These are phyloP conservation scores for Phenganax stokvisi DNA, from an alignment of 92 coral and sea anemone genomes.

Conservation along the genomic window DNA sequence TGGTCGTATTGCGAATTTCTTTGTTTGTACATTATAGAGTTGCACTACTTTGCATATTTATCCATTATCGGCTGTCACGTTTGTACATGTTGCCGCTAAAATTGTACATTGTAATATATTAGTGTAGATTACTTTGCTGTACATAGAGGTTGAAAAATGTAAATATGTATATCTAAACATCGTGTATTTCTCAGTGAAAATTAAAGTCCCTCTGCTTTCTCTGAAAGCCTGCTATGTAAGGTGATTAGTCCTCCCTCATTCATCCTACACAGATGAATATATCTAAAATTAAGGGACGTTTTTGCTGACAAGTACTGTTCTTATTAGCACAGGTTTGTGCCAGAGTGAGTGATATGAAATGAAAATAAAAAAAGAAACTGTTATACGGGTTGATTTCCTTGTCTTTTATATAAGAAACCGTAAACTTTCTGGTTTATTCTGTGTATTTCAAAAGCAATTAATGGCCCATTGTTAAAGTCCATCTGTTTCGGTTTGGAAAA, in stretches of 20 bases:
- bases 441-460: too few species aligned
- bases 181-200: neutral
- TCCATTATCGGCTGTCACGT: neutral
- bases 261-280: too few species aligned
- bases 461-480: too few species aligned
- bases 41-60: neutral
- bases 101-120: constrained; percentile 18
- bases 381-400: neutral
- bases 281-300: neutral
- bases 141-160: neutral
- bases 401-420: too few species aligned
- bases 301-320: constrained; percentile 1
- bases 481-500: too few species aligned
- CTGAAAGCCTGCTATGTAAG: too few species aligned
- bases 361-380: neutral
- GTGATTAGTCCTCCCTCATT: too few species aligned
- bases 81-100: neutral
- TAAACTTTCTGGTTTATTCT: too few species aligned
- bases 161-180: neutral
- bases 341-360: neutral
- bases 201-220: too few species aligned
- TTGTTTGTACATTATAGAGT: constrained; percentile 11
- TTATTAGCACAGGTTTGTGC: constrained; percentile 12
- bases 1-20: neutral
- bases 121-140: constrained; percentile 2